Conservation (phyloP, 1,140 invertebrate species). For the Drosophila guanche region DNA sequence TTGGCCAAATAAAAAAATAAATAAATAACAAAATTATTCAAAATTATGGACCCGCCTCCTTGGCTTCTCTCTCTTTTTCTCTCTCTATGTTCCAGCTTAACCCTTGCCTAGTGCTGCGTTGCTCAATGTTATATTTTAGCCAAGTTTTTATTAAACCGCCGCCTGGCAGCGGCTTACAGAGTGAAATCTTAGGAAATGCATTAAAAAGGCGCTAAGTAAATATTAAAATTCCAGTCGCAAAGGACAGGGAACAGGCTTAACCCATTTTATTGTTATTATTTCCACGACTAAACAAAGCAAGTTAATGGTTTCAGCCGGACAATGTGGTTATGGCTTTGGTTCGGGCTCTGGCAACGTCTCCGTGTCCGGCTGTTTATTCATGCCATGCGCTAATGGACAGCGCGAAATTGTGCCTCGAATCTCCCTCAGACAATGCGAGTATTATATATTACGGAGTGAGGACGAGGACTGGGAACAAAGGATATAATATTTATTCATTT, state of each 20-base stretch:
- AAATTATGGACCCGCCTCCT: constrained; percentile 63
- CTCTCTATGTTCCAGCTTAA: constrained; percentile 42
- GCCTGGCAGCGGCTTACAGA: constrained; percentile 2
- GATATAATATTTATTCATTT: constrained; percentile 76
- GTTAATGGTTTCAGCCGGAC: constrained; percentile 61
- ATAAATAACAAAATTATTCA: constrained; percentile 78
- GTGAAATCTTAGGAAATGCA: constrained; percentile 65
- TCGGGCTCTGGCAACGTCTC: constrained; percentile 2
- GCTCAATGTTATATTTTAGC: constrained; percentile 40
- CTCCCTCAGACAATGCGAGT: constrained; percentile 39
- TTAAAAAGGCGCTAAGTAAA: constrained; percentile 71
- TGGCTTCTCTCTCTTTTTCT: constrained; percentile 4
- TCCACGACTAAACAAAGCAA: constrained; percentile 65
- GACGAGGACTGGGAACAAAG: constrained; percentile 36
- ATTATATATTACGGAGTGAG: constrained; percentile 66
- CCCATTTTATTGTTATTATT: constrained; percentile 74
- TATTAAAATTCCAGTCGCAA: constrained; percentile 74
- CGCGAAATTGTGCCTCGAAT: constrained; percentile 51
- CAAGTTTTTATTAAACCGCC: constrained; percentile 68
- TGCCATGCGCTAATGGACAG: constrained; percentile 70
- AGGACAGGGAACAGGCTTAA: constrained; percentile 38
- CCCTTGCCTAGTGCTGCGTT: constrained; percentile 48
- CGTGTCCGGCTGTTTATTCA: constrained; percentile 55
- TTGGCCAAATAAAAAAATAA: constrained; percentile 42
- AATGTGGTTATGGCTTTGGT: constrained; percentile 20